These are phyloP conservation scores for Tryphoninae sp. DNA, from an alignment of 2,888 invertebrate species.

Conservation along the genomic window DNA sequence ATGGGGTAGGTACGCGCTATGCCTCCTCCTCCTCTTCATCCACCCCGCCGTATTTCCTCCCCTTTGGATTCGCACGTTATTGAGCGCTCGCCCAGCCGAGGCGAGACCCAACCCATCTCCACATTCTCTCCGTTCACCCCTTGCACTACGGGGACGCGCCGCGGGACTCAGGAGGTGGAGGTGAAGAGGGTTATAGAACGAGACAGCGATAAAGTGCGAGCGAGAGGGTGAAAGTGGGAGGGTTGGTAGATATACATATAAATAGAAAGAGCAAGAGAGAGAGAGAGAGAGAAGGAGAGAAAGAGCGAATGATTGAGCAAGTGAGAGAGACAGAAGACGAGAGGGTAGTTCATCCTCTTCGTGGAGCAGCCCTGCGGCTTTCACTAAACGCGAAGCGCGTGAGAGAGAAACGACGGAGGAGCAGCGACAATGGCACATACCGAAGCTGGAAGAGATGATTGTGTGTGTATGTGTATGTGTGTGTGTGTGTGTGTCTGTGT, in stretches of 20 bases:
- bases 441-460: constrained; percentile 38
- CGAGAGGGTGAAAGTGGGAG: constrained; percentile 46
- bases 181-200: constrained; percentile 62
- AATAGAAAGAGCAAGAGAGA: constrained; percentile 31
- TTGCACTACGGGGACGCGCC: constrained; percentile 64
- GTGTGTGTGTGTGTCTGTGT: constrained; percentile 27
- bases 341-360: constrained; percentile 66
- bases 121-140: constrained; percentile 77
- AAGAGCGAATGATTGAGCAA: constrained; percentile 50
- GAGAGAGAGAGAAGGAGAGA: constrained; percentile 27
- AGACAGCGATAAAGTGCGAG: constrained; percentile 66
- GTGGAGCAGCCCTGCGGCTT: constrained; percentile 62
- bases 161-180: constrained; percentile 61
- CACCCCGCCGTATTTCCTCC: constrained; percentile 78
- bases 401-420: constrained; percentile 56
- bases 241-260: constrained; percentile 20
- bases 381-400: constrained; percentile 72
- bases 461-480: constrained; percentile 30
- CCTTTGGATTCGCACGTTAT: constrained; percentile 85
- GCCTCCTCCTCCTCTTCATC: constrained; percentile 62
- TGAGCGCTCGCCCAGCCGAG: constrained; percentile 85
- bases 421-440: constrained; percentile 37
- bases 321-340: constrained; percentile 47
- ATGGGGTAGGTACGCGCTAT: constrained; percentile 70
- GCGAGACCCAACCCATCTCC: constrained; percentile 83